phyloP scores from a whole-genome alignment of 2,797 vertebrate genomes.

The Squalus acanthias region DNA sequence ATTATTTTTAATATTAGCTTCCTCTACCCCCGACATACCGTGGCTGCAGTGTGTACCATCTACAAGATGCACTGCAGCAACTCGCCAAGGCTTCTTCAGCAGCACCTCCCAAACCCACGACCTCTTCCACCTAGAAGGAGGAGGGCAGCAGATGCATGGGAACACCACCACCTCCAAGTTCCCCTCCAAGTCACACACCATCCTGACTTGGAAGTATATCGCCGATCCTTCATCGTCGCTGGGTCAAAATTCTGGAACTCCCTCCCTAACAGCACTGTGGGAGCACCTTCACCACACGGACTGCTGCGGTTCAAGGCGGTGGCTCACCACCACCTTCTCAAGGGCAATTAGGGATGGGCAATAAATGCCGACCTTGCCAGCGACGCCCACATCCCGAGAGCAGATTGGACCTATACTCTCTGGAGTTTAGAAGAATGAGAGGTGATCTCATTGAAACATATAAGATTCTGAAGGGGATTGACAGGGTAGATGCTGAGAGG shows the following conservation, averaged over 20 bases:
- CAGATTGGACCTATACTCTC: no score
- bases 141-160: background rate
- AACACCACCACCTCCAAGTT: background rate
- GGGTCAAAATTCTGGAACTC: no score
- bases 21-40: background rate
- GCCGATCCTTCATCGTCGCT: no score
- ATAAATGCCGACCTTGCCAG: no score
- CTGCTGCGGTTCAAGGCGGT: background rate
- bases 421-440: no score
- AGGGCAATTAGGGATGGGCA: background rate
- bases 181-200: no score
- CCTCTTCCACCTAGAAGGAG: background rate
- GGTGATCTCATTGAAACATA: no score
- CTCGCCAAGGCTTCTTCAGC: background rate
- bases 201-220: no score
- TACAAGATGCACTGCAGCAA: background rate
- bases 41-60: background rate
- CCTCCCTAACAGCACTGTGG: background rate
- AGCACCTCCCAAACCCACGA: background rate
- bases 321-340: no score
- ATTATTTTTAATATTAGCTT: background rate
- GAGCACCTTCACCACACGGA: background rate
- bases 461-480: no score
- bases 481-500: no score
- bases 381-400: no score